Conservation (phyloP, 2,113 vertebrate species). For the Sceloporus tristichus region DNA sequence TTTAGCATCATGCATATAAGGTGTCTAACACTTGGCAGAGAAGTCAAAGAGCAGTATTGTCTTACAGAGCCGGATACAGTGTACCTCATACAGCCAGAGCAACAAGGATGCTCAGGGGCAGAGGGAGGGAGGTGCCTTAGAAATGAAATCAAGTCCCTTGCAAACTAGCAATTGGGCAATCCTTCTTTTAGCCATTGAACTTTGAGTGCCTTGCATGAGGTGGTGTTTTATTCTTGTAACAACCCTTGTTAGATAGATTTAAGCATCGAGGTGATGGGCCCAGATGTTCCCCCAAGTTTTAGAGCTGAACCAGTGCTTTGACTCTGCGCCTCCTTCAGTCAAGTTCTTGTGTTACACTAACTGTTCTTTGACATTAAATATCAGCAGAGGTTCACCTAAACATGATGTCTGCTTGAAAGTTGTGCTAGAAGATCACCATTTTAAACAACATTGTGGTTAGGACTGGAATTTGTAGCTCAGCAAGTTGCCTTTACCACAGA, state of each 20-base stretch:
- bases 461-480: neutral
- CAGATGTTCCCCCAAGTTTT: neutral
- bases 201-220: neutral
- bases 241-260: neutral
- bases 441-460: neutral
- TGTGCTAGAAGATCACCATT: neutral
- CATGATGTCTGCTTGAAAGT: neutral
- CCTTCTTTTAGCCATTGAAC: neutral
- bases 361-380: neutral
- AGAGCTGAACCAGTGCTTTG: neutral
- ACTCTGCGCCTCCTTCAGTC: neutral
- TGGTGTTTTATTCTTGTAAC: neutral
- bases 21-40: neutral
- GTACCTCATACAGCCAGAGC: neutral
- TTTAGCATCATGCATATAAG: neutral
- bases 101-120: neutral
- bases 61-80: conserved; percentile 12
- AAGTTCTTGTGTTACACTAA: too few relatives aligned
- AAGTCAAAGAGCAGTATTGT: neutral
- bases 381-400: neutral
- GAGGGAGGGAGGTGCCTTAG: neutral
- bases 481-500: neutral
- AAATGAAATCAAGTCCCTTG: neutral
- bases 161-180: neutral
- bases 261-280: neutral